Evolutionary conservation across 2,113 vertebrate species (phyloP).

Genomic region (Cyphomyrus plagiostoma): DNA sequence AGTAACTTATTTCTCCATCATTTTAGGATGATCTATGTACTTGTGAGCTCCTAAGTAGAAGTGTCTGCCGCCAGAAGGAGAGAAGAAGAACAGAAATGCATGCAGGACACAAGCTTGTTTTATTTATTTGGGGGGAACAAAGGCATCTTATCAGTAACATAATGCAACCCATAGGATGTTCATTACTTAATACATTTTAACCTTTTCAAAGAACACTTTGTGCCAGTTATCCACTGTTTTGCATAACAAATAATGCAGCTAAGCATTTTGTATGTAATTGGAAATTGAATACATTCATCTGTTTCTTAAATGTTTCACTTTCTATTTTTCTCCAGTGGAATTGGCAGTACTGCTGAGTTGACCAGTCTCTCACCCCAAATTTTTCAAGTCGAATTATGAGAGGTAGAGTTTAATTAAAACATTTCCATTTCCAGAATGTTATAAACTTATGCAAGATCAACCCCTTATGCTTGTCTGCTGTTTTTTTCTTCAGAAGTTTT

Average conservation of each 20-base stretch:
- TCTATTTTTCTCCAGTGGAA: neutral
- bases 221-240: neutral
- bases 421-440: neutral
- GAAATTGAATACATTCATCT: neutral
- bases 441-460: neutral
- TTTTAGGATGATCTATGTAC: conserved; percentile 94
- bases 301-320: neutral
- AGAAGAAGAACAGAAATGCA: conserved; percentile 30
- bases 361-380: neutral
- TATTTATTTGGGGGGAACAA: conserved; percentile 10
- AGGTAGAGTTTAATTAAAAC: neutral
- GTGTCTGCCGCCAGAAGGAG: neutral
- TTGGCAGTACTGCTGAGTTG: neutral
- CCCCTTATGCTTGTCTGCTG: neutral
- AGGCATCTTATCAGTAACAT: conserved; percentile 42
- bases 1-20: neutral
- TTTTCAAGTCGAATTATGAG: neutral
- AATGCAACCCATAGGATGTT: conserved; percentile 41
- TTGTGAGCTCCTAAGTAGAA: conserved; percentile 90
- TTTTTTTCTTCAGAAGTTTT: neutral
- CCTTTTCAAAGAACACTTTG: conserved; percentile 13
- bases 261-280: neutral
- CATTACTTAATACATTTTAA: neutral
- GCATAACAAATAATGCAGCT: neutral
- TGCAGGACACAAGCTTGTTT: conserved; percentile 32